Percentiles rank a stretch among this genome's conserved stretches.
Evolutionary conservation across 2,113 vertebrate genomes (phyloP).

Genomic region (Rhinoderma darwinii): DNA sequence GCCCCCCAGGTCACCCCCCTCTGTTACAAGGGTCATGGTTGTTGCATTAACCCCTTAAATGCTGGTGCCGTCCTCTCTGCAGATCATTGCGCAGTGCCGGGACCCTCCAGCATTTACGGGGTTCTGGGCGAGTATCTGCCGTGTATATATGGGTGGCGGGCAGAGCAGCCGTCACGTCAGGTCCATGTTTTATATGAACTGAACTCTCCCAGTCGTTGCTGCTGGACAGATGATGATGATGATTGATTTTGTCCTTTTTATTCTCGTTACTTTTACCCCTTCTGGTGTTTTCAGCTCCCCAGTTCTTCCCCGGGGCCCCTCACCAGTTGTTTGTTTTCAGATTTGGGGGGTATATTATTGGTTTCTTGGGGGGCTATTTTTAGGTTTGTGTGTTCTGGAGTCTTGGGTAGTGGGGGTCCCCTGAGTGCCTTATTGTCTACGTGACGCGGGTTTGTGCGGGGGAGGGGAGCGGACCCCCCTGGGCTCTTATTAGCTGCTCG

Average conservation of each 20-base stretch:
- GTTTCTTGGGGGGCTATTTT: conserved; percentile 32
- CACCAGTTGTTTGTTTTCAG: conserved; percentile 20
- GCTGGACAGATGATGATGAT: conserved; percentile 49
- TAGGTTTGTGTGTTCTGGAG: conserved; percentile 46
- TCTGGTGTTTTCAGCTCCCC: conserved; percentile 21
- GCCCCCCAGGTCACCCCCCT: conserved; percentile 10
- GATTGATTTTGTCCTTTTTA: conserved; percentile 19
- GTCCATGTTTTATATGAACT: conserved; percentile 39
- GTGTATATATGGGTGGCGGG: not conserved
- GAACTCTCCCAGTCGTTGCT: conserved; percentile 45
- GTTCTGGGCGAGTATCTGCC: not conserved
- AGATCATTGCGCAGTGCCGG: not conserved
- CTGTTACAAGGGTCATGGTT: conserved; percentile 14
- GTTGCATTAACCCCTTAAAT: not conserved
- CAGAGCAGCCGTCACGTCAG: conserved; percentile 18
- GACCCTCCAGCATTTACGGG: not conserved
- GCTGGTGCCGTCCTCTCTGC: not conserved
- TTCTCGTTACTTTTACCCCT: not conserved
- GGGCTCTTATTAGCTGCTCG: conserved; percentile 40
- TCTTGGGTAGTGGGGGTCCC: conserved; percentile 39
- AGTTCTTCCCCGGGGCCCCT: not conserved
- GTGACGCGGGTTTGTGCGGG: conserved; percentile 19
- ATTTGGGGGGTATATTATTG: not conserved
- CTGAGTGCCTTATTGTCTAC: conserved; percentile 57
- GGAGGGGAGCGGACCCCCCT: conserved; percentile 4